Conservation (phyloP, 23 tunicate genomes). For the Corella eumyota region DNA sequence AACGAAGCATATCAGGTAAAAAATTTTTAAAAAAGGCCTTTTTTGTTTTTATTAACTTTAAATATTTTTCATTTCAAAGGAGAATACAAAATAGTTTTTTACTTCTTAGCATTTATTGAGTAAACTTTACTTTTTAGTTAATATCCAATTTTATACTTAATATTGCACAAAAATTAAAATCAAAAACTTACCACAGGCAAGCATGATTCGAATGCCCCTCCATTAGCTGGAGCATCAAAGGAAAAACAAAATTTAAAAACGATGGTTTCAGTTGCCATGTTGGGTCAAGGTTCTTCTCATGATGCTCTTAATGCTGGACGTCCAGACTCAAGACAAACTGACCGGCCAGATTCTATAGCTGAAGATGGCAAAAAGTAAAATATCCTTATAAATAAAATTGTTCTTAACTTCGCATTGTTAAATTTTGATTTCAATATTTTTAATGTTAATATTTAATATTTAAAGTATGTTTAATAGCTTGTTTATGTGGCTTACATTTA, state of each 20-base stretch:
- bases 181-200: slow-evolving; percentile 20
- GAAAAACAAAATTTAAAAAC: slow-evolving; percentile 28
- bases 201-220: slow-evolving; percentile 9
- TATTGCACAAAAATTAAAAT: background rate
- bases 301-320: slow-evolving; percentile 29
- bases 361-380: slow-evolving; percentile 69
- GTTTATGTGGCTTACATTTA: too few relatives aligned
- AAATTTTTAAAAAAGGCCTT: background rate
- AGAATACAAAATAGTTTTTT: background rate
- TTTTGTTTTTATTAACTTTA: background rate
- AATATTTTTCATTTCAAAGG: background rate
- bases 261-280: slow-evolving; percentile 26
- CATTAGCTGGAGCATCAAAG: slow-evolving; percentile 9
- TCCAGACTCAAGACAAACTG: slow-evolving; percentile 80
- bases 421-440: too few relatives aligned
- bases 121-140: background rate
- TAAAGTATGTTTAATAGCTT: too few relatives aligned
- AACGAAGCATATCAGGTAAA: slow-evolving; percentile 61
- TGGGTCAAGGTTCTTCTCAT: slow-evolving; percentile 54
- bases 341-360: slow-evolving; percentile 37
- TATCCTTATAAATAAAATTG: too few relatives aligned
- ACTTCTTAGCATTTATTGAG: background rate
- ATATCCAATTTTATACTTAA: background rate
- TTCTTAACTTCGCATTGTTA: too few relatives aligned
- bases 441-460: too few relatives aligned